Evolutionary conservation across 2,888 invertebrate genomes (phyloP), one percentile per base, ranked within the genome.

Genomic region (Scotopteryx bipunctaria): DNA sequence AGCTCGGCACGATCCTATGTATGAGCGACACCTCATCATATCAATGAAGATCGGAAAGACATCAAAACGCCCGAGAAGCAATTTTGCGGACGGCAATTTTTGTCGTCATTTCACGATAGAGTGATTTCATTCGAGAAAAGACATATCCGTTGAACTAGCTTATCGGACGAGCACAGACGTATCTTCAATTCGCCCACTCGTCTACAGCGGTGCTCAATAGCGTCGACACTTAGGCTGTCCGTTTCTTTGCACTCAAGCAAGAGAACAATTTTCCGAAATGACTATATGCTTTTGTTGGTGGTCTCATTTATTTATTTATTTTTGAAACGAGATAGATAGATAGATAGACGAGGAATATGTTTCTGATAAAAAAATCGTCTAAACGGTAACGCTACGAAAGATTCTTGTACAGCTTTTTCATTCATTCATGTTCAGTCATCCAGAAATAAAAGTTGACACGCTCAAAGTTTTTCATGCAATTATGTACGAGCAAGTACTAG

Each of bases 81-180:
- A 83, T 82, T 83, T 80, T 63, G 73, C 66, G 71, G 73, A 67
- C 66, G 72, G 69, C 78, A 80, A 81, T 80, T 82, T 81, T 80
- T 76, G 79, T 74, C 78, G 70, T 74, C 70, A 80, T 83, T 82
- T 78, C 74, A 76, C 75, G 79, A 73, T 66, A 70, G 74, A 82
- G 71, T 79, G 78, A 79, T 81, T 82, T 80, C 71, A 71, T 78
- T 72, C 66, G 64, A 65, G 66, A 69, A 74, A 74, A 75, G 75
- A 78, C 69, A 70, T 78, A 70, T 68, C 72, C 69, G 64, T 66
- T 69, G 71, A 71, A 77, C 66, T 73, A 71, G 74, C 73, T 81
- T 82, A 82, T 81, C 80, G 66, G 66, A 60, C 63, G 64, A 67
- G 44, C 66, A 50, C 73, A 71, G 70, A 62, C 71, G 61, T 70